Evolutionary conservation across 2,113 vertebrate species (phyloP).

Genomic region (Taxidea taxus): DNA sequence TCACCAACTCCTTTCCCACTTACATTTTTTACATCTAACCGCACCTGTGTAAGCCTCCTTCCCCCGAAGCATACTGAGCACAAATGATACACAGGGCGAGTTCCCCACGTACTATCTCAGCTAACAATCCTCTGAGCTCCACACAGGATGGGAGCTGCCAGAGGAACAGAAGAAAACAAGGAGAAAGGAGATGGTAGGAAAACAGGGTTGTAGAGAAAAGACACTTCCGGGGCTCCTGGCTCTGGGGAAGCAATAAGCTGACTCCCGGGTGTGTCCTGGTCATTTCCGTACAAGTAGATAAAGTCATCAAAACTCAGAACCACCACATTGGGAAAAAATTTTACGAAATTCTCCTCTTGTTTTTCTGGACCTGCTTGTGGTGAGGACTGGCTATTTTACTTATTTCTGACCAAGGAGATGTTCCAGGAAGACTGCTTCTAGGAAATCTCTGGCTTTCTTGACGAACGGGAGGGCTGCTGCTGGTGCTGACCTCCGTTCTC

Average conservation of each 20-base stretch:
- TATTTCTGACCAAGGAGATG: background rate
- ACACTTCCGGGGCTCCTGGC: background rate
- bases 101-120: background rate
- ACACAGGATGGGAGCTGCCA: no score
- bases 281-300: background rate
- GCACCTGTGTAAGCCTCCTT: background rate
- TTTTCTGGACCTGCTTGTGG: background rate
- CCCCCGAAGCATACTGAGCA: background rate
- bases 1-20: background rate
- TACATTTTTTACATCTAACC: background rate
- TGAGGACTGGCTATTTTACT: no score
- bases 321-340: background rate
- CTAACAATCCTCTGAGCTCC: background rate
- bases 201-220: background rate
- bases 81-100: background rate
- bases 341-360: background rate
- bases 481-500: background rate
- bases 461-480: background rate
- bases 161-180: background rate
- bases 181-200: background rate
- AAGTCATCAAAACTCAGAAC: background rate
- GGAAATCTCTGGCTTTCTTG: background rate
- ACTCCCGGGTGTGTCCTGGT: background rate
- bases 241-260: background rate
- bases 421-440: background rate